Evolutionary conservation across 2,797 vertebrate genomes (phyloP), one percentile per base, ranked within the genome.

Genomic region (Parauchenoglanis punctatus): DNA sequence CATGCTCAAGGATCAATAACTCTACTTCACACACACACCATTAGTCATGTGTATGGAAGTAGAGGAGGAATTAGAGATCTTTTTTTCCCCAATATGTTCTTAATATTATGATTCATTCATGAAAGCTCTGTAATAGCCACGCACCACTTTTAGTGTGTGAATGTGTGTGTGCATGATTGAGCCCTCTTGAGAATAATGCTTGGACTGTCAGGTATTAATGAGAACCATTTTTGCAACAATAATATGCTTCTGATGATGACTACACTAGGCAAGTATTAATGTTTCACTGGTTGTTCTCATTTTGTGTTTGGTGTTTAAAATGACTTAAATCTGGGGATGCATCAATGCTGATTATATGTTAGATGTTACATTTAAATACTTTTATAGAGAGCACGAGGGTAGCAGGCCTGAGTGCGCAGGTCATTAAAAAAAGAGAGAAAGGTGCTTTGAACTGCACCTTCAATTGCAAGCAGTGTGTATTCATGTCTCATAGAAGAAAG

Each of bases 41-140:
- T 58, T 56, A 31, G n/a, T 35, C 28, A 40, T 40, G 40, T 40
- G 40, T 40, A 40, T 40, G 40, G 40, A 40, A 40, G 3, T 40
- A 40, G 40, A 40, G 40, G 40, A 40, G 40, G 40, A 40, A 40
- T 40, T 40, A 56, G 11, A 49, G 72, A 49, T 28, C 6, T 7
- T 77, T 78, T 54, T 56, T 59, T 28, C 49, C 49, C 7, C 54
- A 80, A 40, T 35, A 56, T 58, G 52, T 31, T 56, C 40, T 35
- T 80, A 59, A 40, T 40, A 40, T 59, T 80, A 54, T 77, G 75
- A 31, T 28, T 77, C 49, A 18, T 80, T 77, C 28, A 78, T 56
- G 15, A 78, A 23, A 80, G 18, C 77, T 35, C 18, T 59, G 31
- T 80, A 80, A 80, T 80, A 80, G 56, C 77, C 31, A 59, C 76